Base-by-base conservation (phyloP, 2,797 vertebrate genomes). In the Argyrosomus regius region DNA sequence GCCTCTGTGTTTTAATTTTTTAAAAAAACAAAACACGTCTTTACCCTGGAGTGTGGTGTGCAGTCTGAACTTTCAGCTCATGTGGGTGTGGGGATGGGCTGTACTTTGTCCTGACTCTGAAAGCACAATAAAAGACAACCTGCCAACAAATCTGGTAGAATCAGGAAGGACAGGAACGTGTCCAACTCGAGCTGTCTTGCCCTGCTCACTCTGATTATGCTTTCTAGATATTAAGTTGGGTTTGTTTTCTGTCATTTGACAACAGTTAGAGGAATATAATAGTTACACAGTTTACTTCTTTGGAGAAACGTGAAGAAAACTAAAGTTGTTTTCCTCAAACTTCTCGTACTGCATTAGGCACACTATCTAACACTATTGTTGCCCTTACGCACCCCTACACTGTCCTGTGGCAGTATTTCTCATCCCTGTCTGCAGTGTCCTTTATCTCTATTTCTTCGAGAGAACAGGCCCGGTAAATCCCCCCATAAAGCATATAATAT, bases 1-100 rank as follows among this genome's bases (percentile, higher is more conserved):
- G 31, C 18, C 41, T 66, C 22, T 53, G 16, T 75, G 59, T 75
- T 84, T 84, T 67, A 62, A 63, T 80, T 35, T 35, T 91, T 77
- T 18, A 78, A 78, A 28, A 31, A 39, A 39, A 39, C 8, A 39
- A 39, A 39, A 39, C 35, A 39, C 59, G 43, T 20, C 74, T 59
- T 68, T 24, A n/a, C 20, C 43, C 45, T 77, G 63, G 67, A 73
- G 66, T 65, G 50, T 53, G 48, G 60, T 58, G 46, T 81, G 39
- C 43, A 62, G 68, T 43, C 56, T 86, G 65, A 84, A 81, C 74
- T 75, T 81, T 89, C 45, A 75, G 78, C 58, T 77, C 18, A 72
- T 71, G 90, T 92, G 81, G 91, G 91, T 71, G 91, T 90, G 48
- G 87, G 89, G 90, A 85, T 88, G 73, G 89, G 91, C 88, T 81